Percentiles rank a stretch among this genome's conserved stretches.
Conservation (phyloP, 2,797 vertebrate genomes). For the Malacoctenus gilli region DNA sequence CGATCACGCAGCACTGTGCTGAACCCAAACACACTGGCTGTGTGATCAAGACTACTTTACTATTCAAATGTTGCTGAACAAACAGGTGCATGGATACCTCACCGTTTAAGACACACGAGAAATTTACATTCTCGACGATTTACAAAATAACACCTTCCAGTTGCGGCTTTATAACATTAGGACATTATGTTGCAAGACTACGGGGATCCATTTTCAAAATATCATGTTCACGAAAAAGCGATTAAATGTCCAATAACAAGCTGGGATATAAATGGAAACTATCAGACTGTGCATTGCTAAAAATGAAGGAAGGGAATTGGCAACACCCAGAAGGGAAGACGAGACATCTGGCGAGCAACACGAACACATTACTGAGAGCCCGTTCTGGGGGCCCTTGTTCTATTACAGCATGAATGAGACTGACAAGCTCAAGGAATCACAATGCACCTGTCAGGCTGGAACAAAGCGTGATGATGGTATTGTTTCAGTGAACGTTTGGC, state of each 20-base stretch:
- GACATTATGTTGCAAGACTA: slow-evolving; percentile 4
- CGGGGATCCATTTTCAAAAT: slow-evolving; percentile 12
- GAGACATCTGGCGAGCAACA: slow-evolving; percentile 30
- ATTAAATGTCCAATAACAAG: slow-evolving; percentile 14
- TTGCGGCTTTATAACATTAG: neutral
- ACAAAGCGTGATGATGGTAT: neutral
- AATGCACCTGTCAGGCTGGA: neutral
- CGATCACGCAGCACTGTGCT: too few species aligned
- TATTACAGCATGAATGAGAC: slow-evolving; percentile 19
- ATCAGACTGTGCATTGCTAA: slow-evolving; percentile 30
- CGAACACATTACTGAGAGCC: slow-evolving; percentile 15
- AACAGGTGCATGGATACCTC: too few species aligned
- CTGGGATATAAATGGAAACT: slow-evolving; percentile 37
- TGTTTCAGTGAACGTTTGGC: slow-evolving; percentile 1
- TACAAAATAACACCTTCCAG: neutral
- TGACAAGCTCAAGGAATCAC: slow-evolving; percentile 4
- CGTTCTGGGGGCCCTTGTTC: slow-evolving; percentile 24
- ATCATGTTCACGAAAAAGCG: slow-evolving; percentile 14
- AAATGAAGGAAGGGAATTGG: slow-evolving; percentile 53
- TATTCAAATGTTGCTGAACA: too few species aligned
- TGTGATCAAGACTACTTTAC: too few species aligned
- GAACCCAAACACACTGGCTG: too few species aligned
- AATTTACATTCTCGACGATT: too few species aligned
- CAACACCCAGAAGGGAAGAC: slow-evolving; percentile 36
- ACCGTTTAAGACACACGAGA: too few species aligned